Evolutionary conservation across 2,113 vertebrate genomes (phyloP), one percentile per base, ranked within the genome.

Genomic region (Spea multiplicata): DNA sequence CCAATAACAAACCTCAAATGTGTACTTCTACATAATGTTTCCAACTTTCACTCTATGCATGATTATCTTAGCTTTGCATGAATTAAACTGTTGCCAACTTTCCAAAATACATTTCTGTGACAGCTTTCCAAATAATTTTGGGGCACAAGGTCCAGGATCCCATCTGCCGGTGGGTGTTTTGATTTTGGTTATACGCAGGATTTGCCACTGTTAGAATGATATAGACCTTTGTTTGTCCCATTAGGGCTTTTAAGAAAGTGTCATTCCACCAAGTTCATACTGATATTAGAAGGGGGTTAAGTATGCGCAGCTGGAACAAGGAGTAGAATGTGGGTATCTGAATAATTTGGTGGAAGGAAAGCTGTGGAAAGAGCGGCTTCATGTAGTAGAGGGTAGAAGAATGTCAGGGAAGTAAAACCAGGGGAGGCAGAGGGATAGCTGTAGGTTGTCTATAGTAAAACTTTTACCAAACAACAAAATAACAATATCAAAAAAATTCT

Each of bases 51-150:
- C 71, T 57, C 70, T 67, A 44, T 67, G 71, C 72, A 59, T 76
- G 44, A 55, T 80, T 73, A 73, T 57, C 71, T 66, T n/a, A 67
- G 64, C 49, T 67, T 71, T 52, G 49, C n/a, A 71, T 71, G 44
- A 53, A 71, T 71, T 52, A 52, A 80, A 48, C 66, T 45, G 70
- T n/a, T 73, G 77, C 71, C 62, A 73, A 80, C 77, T 73, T 67
- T 67, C 77, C 77, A 80, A 73, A 80, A 80, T 80, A 67, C n/a
- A 80, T 80, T 57, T 73, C 69, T 66, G 69, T 47, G 76, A 78
- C 76, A 78, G 76, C 68, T 78, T 79, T 73, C 62, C 49, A 70
- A 73, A 79, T 79, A 79, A 79, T 79, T 73, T 67, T 66, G 70
- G 70, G 69, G 70, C 77, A 79, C 44, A 50, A 79, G 77, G 77